Evolutionary conservation across 2,888 invertebrate species (phyloP), one percentile per base, ranked within the genome.

Genomic region (Pristionchus fissidentatus): DNA sequence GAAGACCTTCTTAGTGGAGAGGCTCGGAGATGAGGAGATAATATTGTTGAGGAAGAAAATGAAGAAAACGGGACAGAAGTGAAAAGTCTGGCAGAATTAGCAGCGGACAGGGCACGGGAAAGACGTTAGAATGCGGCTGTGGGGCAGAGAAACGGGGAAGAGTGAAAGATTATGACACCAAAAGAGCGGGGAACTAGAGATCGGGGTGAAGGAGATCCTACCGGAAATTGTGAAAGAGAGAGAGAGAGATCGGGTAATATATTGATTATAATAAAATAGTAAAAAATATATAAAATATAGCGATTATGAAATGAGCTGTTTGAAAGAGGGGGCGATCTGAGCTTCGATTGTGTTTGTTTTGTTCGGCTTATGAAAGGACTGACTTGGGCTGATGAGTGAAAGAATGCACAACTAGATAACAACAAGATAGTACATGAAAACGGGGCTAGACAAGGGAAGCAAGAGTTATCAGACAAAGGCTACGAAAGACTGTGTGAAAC

Each of bases 61-160:
- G 32, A 32, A 19, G 29, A 75, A 75, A 19, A 26, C 3, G 73
- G 5, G 46, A 19, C 46, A 32, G n/a, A 29, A 75, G 29, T n/a
- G n/a, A n/a, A n/a, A n/a, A n/a, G n/a, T n/a, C n/a, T n/a, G 70
- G 70, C 41, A 70, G 46, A 49, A 75, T 75, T 75, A 75, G 43
- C 43, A 26, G 1, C 32, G 49, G 19, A 49, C 13, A 49, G 49
- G 49, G 49, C 13, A 49, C 8, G 49, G 49, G 49, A 75, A 75
- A 52, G 75, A 75, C 29, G 4, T 75, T 75, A 49, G 75, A n/a
- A n/a, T n/a, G n/a, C 32, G 49, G 41, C 70, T 38, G n/a, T 62
- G n/a, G n/a, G n/a, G 60, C 60, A 62, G n/a, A n/a, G n/a, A n/a
- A n/a, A n/a, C n/a, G n/a, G 49, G 10, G 49, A 43, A 22, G 73